Evolutionary conservation across 1,140 invertebrate genomes (phyloP).

Genomic region (Rhopalosiphum padi): DNA sequence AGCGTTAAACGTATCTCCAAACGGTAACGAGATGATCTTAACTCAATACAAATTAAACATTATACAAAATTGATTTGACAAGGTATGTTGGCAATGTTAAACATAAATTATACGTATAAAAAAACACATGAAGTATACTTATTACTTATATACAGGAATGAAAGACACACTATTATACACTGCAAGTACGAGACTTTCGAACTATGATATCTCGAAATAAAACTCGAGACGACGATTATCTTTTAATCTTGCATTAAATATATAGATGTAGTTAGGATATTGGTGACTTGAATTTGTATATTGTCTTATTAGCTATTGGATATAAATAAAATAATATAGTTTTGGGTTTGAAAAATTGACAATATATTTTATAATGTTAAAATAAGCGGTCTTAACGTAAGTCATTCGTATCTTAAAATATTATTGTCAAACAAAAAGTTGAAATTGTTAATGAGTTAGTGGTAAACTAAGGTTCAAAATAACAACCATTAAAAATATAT

Average conservation of each 20-base stretch:
- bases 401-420: not conserved
- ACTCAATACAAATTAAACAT: too few relatives aligned
- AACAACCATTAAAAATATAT: not conserved
- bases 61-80: too few relatives aligned
- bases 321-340: too few relatives aligned
- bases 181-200: not conserved
- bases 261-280: not conserved
- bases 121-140: too few relatives aligned
- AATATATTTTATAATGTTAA: not conserved
- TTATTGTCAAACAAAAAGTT: not conserved
- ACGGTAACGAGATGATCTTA: not conserved
- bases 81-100: too few relatives aligned
- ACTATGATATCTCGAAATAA: not conserved
- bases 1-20: not conserved
- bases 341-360: too few relatives aligned
- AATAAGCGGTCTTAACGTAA: not conserved
- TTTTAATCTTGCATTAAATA: not conserved
- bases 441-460: not conserved
- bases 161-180: too few relatives aligned
- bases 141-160: too few relatives aligned
- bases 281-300: not conserved
- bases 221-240: too few relatives aligned
- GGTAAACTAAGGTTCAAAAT: not conserved
- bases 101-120: too few relatives aligned
- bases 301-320: too few relatives aligned